Conservation (phyloP, 2,113 vertebrate species). For the Clarias magur region DNA sequence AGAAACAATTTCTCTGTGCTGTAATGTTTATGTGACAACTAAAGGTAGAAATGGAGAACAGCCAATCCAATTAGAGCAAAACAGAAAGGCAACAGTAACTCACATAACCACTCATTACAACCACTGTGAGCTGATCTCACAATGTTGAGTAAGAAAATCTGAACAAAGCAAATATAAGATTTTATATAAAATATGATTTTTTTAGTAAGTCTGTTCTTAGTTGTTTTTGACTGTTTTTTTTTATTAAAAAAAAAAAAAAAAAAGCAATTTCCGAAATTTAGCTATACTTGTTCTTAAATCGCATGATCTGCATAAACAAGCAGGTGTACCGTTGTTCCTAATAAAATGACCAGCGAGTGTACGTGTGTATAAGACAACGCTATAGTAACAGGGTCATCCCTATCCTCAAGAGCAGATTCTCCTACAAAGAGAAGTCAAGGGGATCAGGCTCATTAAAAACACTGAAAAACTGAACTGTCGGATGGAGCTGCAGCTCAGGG, state of each 20-base stretch:
- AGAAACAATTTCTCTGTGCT: too few species aligned
- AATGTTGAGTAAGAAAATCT: too few species aligned
- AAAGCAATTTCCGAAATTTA: too few species aligned
- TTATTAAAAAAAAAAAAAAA: too few species aligned
- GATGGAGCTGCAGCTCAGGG: slow-evolving; percentile 43
- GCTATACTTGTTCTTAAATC: too few species aligned
- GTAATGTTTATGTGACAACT: too few species aligned
- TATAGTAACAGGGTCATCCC: slow-evolving; percentile 60
- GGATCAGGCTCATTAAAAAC: slow-evolving; percentile 73
- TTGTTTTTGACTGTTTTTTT: too few species aligned
- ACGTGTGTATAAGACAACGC: slow-evolving; percentile 46
- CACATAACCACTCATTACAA: not conserved
- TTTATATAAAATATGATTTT: too few species aligned
- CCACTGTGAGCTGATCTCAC: not conserved
- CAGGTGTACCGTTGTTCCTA: not conserved
- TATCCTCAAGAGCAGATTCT: slow-evolving; percentile 57
- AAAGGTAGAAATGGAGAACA: not conserved
- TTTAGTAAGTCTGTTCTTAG: too few species aligned
- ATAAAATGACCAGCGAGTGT: not conserved
- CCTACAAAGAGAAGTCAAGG: slow-evolving; percentile 63
- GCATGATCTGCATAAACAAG: not conserved
- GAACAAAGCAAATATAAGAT: too few species aligned
- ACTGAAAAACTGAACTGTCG: slow-evolving; percentile 54
- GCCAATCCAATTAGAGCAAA: too few species aligned
- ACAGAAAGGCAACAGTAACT: not conserved